These are phyloP conservation scores for Acleris literana DNA, from an alignment of 2,888 invertebrate genomes.

Conservation along the genomic window DNA sequence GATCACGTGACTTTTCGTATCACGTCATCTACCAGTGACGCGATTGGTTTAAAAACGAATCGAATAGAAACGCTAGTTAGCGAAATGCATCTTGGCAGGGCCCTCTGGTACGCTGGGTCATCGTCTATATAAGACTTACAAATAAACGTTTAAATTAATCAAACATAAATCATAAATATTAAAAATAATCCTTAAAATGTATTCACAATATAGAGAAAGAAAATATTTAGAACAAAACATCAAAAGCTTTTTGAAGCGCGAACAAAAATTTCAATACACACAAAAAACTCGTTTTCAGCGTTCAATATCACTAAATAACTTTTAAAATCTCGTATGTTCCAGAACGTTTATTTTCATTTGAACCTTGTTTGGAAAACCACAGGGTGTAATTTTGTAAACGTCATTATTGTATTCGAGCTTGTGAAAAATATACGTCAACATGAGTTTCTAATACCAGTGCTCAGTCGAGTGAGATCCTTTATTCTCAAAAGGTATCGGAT, in stretches of 20 bases:
- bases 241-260: slow-evolving; percentile 29
- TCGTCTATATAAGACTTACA: not conserved
- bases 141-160: not conserved
- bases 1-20: too few relatives aligned
- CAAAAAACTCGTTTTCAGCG: slow-evolving; percentile 24
- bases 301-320: slow-evolving; percentile 12
- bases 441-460: slow-evolving; percentile 29
- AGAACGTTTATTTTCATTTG: not conserved
- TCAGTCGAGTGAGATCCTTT: slow-evolving; percentile 23
- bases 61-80: too few relatives aligned
- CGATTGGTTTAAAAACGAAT: too few relatives aligned
- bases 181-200: not conserved
- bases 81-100: too few relatives aligned
- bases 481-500: slow-evolving; percentile 25
- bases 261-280: slow-evolving; percentile 35
- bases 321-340: not conserved
- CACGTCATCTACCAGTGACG: too few relatives aligned
- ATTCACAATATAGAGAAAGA: slow-evolving; percentile 13
- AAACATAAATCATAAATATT: too few relatives aligned
- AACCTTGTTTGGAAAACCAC: too few relatives aligned
- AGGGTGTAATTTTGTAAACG: not conserved
- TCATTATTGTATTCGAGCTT: slow-evolving; percentile 6
- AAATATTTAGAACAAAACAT: slow-evolving; percentile 27
- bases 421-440: slow-evolving; percentile 2
- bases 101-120: too few relatives aligned